Percentiles rank a stretch among this genome's conserved stretches.
phyloP scores from a whole-genome alignment of 2,888 invertebrate species.

The Toxonevra muliebris region DNA sequence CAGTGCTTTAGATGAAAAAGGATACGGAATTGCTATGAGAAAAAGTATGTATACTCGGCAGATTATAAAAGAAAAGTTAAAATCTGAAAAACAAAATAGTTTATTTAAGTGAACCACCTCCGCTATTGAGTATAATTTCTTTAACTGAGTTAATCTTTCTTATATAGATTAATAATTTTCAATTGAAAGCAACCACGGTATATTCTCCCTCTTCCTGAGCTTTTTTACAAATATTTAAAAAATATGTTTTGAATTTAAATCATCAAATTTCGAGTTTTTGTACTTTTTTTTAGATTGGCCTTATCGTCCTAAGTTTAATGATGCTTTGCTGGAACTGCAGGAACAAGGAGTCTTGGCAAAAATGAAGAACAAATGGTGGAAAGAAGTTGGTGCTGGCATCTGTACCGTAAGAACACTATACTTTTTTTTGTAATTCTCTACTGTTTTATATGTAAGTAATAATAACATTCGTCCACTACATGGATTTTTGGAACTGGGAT shows the following conservation, averaged over 20 bases:
- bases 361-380: conserved; percentile 91
- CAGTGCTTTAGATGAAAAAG: conserved; percentile 74
- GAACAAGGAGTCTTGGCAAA: conserved; percentile 80
- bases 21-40: conserved; percentile 77
- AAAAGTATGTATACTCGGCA: conserved; percentile 68
- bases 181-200: not conserved
- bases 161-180: too few relatives aligned
- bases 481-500: too few relatives aligned
- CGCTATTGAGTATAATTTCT: too few relatives aligned
- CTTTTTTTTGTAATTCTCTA: not conserved
- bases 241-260: not conserved
- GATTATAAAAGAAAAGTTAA: too few relatives aligned
- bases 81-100: too few relatives aligned
- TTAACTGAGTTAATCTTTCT: too few relatives aligned
- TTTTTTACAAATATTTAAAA: not conserved
- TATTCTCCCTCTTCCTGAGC: not conserved
- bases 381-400: conserved; percentile 79
- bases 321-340: conserved; percentile 83
- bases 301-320: conserved; percentile 79
- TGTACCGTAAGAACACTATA: conserved; percentile 68
- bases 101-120: too few relatives aligned
- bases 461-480: too few relatives aligned
- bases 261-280: not conserved
- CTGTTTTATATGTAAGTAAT: too few relatives aligned
- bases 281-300: conserved; percentile 55